phyloP scores from a whole-genome alignment of 2,797 vertebrate species.

The Hirundo rustica region DNA sequence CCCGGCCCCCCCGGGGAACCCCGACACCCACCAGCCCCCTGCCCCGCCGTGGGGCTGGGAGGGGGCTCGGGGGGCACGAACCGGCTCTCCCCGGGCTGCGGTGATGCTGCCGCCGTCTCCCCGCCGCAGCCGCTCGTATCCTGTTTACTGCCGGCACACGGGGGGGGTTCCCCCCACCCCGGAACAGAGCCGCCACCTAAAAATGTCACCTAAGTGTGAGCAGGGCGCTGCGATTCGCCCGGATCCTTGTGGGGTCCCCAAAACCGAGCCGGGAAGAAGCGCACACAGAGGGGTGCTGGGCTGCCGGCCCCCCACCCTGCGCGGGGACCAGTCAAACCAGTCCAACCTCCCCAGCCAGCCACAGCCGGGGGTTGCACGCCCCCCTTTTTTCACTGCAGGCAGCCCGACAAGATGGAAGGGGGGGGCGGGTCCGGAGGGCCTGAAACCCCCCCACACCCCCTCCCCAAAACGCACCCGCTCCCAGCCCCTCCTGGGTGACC shows the following conservation, averaged over 20 bases:
- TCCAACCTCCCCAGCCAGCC: not conserved
- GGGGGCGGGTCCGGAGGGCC: rapidly evolving
- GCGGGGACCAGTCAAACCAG: constrained; percentile 10
- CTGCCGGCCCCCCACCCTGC: not conserved
- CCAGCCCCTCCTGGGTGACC: not conserved
- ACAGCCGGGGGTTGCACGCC: not conserved
- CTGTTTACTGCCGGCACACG: not conserved
- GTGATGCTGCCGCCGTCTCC: not conserved
- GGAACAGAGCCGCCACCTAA: not conserved
- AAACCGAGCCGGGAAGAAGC: not conserved
- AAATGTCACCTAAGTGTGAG: not conserved
- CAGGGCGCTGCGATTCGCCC: not conserved
- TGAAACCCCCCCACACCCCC: not conserved
- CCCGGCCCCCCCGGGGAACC: not conserved
- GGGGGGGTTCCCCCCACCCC: not conserved
- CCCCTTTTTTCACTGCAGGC: not conserved
- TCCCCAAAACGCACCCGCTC: rapidly evolving
- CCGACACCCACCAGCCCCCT: not conserved
- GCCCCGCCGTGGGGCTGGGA: not conserved
- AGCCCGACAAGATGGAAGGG: not conserved
- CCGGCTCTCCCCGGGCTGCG: not conserved
- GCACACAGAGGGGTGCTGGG: not conserved
- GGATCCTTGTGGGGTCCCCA: rapidly evolving
- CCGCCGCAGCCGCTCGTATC: not conserved
- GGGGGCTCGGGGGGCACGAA: not conserved